These are phyloP conservation scores for Pristis pectinata DNA, from an alignment of 2,797 vertebrate species.

Conservation along the genomic window DNA sequence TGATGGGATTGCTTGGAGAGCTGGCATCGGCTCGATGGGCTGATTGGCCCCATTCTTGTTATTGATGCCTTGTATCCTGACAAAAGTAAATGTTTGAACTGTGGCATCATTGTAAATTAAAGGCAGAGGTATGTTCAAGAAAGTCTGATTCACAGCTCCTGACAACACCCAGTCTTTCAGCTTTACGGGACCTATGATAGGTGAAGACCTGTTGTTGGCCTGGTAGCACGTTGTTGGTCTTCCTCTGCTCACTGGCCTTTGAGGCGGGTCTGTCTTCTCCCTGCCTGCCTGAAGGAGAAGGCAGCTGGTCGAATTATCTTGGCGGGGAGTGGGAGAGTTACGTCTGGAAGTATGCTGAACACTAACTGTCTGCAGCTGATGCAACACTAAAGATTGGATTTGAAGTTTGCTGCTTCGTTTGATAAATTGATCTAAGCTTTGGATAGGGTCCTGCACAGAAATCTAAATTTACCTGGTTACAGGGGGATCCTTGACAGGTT, in stretches of 20 bases:
- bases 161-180: not conserved
- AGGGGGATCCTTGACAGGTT: no score
- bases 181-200: not conserved
- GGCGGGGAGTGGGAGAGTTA: not conserved
- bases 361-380: not conserved
- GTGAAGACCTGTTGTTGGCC: not conserved
- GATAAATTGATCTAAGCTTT: no score
- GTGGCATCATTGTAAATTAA: no score
- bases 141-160: not conserved
- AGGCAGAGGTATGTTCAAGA: not conserved
- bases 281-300: not conserved
- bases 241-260: not conserved
- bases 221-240: not conserved
- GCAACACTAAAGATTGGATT: constrained; percentile 29
- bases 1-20: no score
- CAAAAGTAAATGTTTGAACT: no score
- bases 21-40: no score
- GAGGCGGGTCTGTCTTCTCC: not conserved
- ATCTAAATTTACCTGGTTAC: no score
- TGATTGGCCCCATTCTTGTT: no score
- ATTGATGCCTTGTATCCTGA: no score
- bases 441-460: no score
- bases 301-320: constrained; percentile 25
- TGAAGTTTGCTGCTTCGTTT: no score
- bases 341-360: not conserved